Conservation (phyloP, 1,140 invertebrate species). For the Sycophaga agraensis region DNA sequence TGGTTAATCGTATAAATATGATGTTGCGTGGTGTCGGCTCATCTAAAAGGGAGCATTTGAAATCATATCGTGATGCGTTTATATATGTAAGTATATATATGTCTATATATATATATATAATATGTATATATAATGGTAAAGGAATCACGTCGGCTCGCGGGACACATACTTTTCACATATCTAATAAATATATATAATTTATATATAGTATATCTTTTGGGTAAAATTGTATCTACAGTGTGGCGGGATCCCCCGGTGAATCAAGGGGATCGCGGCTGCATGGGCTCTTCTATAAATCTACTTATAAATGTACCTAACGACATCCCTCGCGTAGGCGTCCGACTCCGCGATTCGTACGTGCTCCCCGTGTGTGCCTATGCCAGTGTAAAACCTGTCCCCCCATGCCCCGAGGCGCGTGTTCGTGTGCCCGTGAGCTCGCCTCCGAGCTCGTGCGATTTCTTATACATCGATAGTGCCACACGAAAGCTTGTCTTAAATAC, state of each 20-base stretch:
- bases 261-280: constrained; percentile 6
- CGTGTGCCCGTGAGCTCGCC: not conserved
- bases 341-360: constrained; percentile 12
- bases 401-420: not conserved
- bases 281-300: not conserved
- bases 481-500: constrained; percentile 21
- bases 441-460: not conserved
- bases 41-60: no score
- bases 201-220: constrained; percentile 11
- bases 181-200: constrained; percentile 21
- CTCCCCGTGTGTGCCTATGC: constrained; percentile 17
- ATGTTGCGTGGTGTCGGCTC: not conserved
- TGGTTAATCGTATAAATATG: constrained; percentile 5
- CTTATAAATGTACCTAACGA: constrained; percentile 1
- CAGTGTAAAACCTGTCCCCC: no score
- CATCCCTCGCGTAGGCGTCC: not conserved
- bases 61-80: no score
- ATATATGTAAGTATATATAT: constrained; percentile 18
- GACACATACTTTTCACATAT: constrained; percentile 5
- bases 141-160: constrained; percentile 6
- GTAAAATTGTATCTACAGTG: constrained; percentile 22
- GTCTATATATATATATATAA: not conserved
- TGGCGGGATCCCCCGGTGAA: not conserved
- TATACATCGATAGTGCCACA: constrained; percentile 16
- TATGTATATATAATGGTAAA: constrained; percentile 2